phyloP scores from a whole-genome alignment of 2,888 invertebrate species.

The Latrodectus hesperus region DNA sequence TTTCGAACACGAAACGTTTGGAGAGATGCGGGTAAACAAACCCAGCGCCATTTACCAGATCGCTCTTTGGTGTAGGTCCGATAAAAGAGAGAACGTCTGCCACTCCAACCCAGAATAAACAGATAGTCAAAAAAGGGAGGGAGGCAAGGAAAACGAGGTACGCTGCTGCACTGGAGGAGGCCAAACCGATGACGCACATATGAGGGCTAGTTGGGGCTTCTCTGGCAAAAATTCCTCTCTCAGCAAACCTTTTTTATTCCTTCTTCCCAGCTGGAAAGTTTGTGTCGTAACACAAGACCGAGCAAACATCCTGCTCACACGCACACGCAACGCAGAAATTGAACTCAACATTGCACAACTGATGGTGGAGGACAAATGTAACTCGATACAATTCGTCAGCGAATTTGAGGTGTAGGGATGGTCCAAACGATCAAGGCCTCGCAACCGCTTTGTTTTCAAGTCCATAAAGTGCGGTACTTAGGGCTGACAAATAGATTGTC shows the following conservation, averaged over 20 bases:
- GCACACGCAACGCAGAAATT: neutral
- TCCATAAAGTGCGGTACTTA: too few species aligned
- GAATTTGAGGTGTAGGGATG: too few species aligned
- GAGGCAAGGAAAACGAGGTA: neutral
- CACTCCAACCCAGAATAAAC: constrained; percentile 6
- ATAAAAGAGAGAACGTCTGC: constrained; percentile 13
- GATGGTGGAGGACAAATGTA: too few species aligned
- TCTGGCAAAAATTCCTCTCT: neutral
- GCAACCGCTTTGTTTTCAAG: too few species aligned
- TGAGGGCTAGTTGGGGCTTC: constrained; percentile 14
- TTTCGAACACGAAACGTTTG: constrained; percentile 51
- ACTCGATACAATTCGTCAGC: too few species aligned
- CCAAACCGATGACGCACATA: constrained; percentile 32
- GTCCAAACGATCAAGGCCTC: too few species aligned
- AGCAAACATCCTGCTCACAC: neutral
- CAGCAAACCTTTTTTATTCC: neutral
- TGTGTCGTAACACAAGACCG: neutral
- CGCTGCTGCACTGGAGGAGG: constrained; percentile 7
- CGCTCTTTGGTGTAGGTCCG: constrained; percentile 22
- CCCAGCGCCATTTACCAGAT: constrained; percentile 45
- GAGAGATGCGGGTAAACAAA: constrained; percentile 51
- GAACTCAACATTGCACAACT: too few species aligned
- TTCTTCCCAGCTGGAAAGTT: neutral
- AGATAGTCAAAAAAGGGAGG: constrained; percentile 16
- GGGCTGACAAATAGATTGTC: too few species aligned